phyloP scores from a whole-genome alignment of 2,888 invertebrate species.

The Coenonympha arcania region DNA sequence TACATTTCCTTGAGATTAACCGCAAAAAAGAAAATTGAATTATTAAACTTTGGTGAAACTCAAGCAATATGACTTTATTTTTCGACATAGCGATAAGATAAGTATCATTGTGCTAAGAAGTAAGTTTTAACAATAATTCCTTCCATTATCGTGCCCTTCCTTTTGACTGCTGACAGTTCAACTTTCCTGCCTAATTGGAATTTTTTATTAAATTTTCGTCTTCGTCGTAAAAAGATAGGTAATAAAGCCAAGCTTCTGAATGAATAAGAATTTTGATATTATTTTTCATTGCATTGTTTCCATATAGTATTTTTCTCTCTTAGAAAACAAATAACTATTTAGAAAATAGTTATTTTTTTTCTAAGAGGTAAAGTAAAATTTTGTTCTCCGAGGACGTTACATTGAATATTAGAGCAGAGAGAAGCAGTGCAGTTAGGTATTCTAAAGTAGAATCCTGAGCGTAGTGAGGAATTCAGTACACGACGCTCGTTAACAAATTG shows the following conservation, averaged over 20 bases:
- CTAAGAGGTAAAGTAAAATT: too few relatives aligned
- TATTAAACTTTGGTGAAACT: not conserved
- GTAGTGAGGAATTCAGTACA: too few relatives aligned
- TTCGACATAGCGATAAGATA: not conserved
- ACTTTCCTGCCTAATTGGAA: not conserved
- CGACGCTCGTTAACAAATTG: too few relatives aligned
- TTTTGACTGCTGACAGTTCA: slow-evolving; percentile 12
- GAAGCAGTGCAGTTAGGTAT: too few relatives aligned
- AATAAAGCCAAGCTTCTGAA: not conserved
- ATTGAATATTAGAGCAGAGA: too few relatives aligned
- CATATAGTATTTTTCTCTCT: too few relatives aligned
- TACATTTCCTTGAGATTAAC: too few relatives aligned
- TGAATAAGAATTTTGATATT: not conserved
- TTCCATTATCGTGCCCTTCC: slow-evolving; percentile 14
- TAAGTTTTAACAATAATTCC: slow-evolving; percentile 15
- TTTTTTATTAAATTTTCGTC: not conserved
- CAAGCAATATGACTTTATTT: not conserved
- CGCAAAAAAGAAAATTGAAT: not conserved
- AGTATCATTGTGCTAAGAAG: not conserved
- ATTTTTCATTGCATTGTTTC: not conserved
- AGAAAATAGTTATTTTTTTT: too few relatives aligned
- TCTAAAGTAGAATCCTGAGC: too few relatives aligned
- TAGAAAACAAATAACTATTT: too few relatives aligned
- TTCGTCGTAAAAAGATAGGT: not conserved
- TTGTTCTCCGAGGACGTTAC: too few relatives aligned